phyloP scores from a whole-genome alignment of 2,797 vertebrate species.

The Hemitrygon akajei region DNA sequence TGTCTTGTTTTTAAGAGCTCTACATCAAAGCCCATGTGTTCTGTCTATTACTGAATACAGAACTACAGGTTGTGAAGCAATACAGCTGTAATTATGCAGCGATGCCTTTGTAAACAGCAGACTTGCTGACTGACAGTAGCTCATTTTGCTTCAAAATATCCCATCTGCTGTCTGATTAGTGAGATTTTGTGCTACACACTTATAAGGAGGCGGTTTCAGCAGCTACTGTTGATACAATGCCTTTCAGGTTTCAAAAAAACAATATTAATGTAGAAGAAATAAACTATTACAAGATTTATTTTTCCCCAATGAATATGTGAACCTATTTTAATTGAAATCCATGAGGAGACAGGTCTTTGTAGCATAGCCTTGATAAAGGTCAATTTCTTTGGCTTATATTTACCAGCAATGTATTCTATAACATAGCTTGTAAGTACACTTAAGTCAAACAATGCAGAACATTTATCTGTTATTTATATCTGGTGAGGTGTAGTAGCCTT shows the following conservation, averaged over 20 bases:
- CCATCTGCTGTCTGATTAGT: slow-evolving; percentile 43
- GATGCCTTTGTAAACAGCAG: slow-evolving; percentile 53
- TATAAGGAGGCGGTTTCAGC: background rate
- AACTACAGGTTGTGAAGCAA: slow-evolving; percentile 52
- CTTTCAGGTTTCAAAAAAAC: slow-evolving; percentile 14
- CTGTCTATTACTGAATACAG: slow-evolving; percentile 55
- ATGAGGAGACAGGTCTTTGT: background rate
- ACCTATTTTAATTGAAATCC: slow-evolving; percentile 16
- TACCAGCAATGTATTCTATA: background rate
- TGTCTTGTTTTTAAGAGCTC: slow-evolving; percentile 68
- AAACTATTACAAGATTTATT: background rate
- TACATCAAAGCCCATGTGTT: slow-evolving; percentile 63
- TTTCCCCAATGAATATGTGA: background rate
- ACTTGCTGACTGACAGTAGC: slow-evolving; percentile 45
- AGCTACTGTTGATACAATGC: background rate
- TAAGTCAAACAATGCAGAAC: background rate
- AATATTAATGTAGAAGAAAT: background rate
- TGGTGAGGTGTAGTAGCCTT: background rate
- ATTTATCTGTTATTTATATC: background rate
- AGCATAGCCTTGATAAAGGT: background rate
- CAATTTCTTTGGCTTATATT: background rate
- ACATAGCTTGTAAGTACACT: background rate
- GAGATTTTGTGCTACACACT: slow-evolving; percentile 11
- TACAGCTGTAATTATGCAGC: slow-evolving; percentile 53
- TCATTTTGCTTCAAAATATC: slow-evolving; percentile 48